These are phyloP conservation scores for Opisthocomus hoazin DNA, from an alignment of 2,113 vertebrate species.

Conservation along the genomic window DNA sequence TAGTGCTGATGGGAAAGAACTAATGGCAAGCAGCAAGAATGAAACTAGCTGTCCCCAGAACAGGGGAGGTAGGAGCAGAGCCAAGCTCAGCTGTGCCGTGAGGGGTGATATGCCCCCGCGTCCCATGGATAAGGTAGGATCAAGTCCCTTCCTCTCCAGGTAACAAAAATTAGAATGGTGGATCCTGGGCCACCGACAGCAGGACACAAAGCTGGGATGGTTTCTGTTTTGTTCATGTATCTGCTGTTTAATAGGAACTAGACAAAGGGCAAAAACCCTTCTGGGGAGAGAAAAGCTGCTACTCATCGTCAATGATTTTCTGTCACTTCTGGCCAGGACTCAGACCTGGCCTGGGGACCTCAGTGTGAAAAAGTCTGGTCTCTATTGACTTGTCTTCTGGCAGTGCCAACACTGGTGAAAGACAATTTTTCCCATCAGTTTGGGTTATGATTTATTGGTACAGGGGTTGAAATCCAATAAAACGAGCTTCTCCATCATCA, in stretches of 20 bases:
- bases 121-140: background rate
- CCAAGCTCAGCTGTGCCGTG: background rate
- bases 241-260: background rate
- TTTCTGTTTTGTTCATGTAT: background rate
- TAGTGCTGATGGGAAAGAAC: background rate
- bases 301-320: conserved; percentile 12
- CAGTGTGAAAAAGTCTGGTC: background rate
- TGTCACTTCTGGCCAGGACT: conserved; percentile 4
- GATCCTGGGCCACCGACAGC: background rate
- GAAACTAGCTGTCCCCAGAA: background rate
- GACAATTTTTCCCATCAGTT: background rate
- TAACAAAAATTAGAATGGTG: background rate
- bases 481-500: background rate
- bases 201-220: background rate
- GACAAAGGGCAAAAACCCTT: background rate
- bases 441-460: background rate
- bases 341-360: background rate
- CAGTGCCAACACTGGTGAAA: background rate
- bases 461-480: background rate
- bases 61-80: background rate
- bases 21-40: background rate
- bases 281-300: background rate
- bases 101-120: background rate
- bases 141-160: background rate
- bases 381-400: conserved; percentile 10